A percentile compares a stretch with the other conserved stretches of the same genome.
Evolutionary conservation across 2,888 invertebrate genomes (phyloP).

Genomic region (Mystacides longicornis): DNA sequence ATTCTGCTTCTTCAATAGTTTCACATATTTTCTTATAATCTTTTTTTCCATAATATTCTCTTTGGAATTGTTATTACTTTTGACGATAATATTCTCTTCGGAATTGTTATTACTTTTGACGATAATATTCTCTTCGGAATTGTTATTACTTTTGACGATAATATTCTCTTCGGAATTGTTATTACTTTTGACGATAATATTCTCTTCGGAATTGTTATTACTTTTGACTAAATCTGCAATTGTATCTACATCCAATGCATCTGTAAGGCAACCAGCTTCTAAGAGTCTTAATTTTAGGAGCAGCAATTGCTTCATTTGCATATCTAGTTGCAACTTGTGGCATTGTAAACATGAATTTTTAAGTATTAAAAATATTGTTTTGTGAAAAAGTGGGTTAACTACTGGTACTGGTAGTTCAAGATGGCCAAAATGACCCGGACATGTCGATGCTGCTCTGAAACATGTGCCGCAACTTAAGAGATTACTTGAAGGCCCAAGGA

Average conservation of each 20-base stretch:
- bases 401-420: constrained; percentile 84
- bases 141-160: constrained; percentile 30
- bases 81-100: constrained; percentile 30
- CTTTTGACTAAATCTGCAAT: constrained; percentile 34
- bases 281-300: constrained; percentile 63
- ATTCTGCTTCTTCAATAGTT: constrained; percentile 35
- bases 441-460: constrained; percentile 54
- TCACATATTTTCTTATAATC: constrained; percentile 39
- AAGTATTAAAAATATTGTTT: constrained; percentile 60
- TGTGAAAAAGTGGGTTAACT: constrained; percentile 84
- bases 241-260: constrained; percentile 60
- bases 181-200: constrained; percentile 36
- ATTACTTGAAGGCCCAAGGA: constrained; percentile 63
- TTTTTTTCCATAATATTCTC: constrained; percentile 44
- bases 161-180: too few species aligned
- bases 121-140: constrained; percentile 32
- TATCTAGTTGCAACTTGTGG: constrained; percentile 54
- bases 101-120: constrained; percentile 30
- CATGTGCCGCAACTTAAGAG: constrained; percentile 78
- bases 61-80: constrained; percentile 31
- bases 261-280: constrained; percentile 64
- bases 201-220: constrained; percentile 31
- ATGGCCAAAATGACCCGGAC: constrained; percentile 93
- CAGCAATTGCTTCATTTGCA: constrained; percentile 49
- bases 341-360: constrained; percentile 66